phyloP scores from a whole-genome alignment of 1,140 invertebrate species.

The Halyomorpha halys region DNA sequence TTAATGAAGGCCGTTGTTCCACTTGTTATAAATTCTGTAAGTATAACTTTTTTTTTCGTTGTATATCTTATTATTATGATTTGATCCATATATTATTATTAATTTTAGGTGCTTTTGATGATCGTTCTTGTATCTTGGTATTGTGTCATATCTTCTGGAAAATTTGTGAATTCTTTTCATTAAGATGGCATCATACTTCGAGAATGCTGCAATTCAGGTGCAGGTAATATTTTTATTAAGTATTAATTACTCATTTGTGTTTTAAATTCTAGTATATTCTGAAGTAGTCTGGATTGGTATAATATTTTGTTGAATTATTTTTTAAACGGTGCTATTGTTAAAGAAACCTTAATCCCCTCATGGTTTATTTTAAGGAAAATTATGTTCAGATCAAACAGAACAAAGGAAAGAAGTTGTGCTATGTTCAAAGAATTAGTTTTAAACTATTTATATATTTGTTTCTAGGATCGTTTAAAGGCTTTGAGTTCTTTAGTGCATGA shows the following conservation, averaged over 20 bases:
- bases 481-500: conserved; percentile 65
- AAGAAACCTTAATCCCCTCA: background rate
- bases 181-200: conserved; percentile 60
- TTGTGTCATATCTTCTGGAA: conserved; percentile 31
- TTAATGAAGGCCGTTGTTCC: background rate
- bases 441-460: conserved; percentile 26
- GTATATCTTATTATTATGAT: background rate
- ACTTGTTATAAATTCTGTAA: background rate
- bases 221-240: conserved; percentile 38
- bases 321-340: background rate
- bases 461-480: conserved; percentile 64
- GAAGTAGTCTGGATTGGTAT: background rate
- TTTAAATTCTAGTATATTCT: no score
- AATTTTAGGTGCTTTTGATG: background rate
- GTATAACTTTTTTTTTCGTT: background rate
- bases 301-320: background rate
- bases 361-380: no score
- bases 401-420: no score
- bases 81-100: background rate
- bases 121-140: conserved; percentile 32
- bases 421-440: conserved; percentile 10
- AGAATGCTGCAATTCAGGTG: conserved; percentile 63
- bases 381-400: no score
- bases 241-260: no score
- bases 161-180: conserved; percentile 30